phyloP scores from a whole-genome alignment of 2,888 invertebrate genomes.

The Drosophila maculinotata region DNA sequence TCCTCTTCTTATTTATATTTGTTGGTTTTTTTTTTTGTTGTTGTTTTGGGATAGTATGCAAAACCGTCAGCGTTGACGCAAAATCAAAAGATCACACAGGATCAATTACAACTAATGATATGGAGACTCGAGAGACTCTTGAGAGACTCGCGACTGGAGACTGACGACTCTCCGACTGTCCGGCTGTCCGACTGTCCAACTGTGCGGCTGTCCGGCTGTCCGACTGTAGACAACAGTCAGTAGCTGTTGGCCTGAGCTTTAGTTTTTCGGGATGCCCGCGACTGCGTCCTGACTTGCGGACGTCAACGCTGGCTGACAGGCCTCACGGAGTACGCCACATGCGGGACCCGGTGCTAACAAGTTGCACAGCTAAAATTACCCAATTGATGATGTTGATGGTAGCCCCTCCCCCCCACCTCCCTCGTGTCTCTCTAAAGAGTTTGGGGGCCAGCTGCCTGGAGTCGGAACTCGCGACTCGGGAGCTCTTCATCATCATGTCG shows the following conservation, averaged over 20 bases:
- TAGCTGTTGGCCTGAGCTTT: constrained; percentile 19
- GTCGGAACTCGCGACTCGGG: too few species aligned
- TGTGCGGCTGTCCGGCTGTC: not conserved
- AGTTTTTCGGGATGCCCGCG: constrained; percentile 21
- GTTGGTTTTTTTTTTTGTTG: not conserved
- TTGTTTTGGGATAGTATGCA: constrained; percentile 42
- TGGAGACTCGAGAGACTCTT: constrained; percentile 50
- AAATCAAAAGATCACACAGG: constrained; percentile 81
- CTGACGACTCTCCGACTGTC: too few species aligned
- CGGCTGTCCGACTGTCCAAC: too few species aligned
- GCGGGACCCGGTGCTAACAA: constrained; percentile 77
- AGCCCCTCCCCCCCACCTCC: not conserved
- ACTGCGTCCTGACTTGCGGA: constrained; percentile 68
- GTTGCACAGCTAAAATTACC: constrained; percentile 77
- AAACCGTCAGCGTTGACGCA: constrained; percentile 77
- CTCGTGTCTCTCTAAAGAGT: too few species aligned
- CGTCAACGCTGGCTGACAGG: constrained; percentile 67
- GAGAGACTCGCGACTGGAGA: constrained; percentile 14
- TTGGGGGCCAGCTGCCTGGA: constrained; percentile 32
- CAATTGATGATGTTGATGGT: constrained; percentile 67
- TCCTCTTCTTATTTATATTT: constrained; percentile 12
- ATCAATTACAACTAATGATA: constrained; percentile 83
- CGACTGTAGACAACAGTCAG: constrained; percentile 19
- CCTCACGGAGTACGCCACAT: constrained; percentile 41
- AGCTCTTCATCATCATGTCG: constrained; percentile 74